These are phyloP conservation scores for Solen grandis DNA, from an alignment of 1,140 invertebrate genomes.

Conservation along the genomic window DNA sequence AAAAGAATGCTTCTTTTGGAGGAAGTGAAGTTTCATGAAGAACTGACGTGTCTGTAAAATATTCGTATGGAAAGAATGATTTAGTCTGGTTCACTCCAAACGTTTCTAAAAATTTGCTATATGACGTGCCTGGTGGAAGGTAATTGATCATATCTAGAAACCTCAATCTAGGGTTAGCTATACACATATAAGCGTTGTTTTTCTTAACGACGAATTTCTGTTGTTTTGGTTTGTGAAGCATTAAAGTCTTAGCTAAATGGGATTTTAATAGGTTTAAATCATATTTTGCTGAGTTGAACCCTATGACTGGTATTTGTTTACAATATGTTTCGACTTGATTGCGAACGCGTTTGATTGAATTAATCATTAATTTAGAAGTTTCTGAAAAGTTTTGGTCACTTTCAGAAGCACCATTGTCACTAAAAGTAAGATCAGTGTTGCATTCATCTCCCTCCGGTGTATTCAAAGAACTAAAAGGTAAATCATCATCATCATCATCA, in stretches of 20 bases:
- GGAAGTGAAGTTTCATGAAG: not conserved
- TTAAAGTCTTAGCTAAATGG: not conserved
- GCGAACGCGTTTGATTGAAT: not conserved
- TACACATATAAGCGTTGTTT: not conserved
- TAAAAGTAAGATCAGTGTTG: no score
- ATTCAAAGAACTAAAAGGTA: no score
- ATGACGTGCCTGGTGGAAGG: not conserved
- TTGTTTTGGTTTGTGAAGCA: not conserved
- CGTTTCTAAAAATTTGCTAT: not conserved
- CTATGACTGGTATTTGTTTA: not conserved
- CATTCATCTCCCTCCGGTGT: no score
- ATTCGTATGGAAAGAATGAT: not conserved
- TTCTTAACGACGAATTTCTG: not conserved
- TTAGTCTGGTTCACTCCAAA: not conserved
- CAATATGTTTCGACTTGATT: not conserved
- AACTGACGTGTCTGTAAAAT: not conserved
- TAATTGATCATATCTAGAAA: not conserved
- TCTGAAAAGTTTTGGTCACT: no score
- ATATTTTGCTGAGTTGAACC: no score
- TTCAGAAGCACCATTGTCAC: no score
- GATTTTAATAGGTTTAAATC: not conserved
- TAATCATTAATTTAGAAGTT: no score
- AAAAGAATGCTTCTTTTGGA: not conserved
- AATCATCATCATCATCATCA: no score
- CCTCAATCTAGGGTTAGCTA: not conserved